These are phyloP conservation scores for Aspidapion aeneum DNA, from an alignment of 2,888 invertebrate genomes.

Conservation along the genomic window DNA sequence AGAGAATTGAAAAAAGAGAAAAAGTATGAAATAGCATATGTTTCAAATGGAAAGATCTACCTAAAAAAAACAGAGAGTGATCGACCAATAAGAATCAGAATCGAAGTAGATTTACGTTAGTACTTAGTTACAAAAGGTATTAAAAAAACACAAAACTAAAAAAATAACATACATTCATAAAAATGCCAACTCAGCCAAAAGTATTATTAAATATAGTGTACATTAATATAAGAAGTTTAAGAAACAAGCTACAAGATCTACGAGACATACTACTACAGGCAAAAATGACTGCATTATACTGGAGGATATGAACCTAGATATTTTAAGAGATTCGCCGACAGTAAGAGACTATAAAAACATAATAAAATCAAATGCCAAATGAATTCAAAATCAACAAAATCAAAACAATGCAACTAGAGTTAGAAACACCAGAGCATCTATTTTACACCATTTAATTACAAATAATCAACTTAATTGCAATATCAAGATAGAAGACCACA, in stretches of 20 bases:
- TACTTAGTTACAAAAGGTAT: too few species aligned
- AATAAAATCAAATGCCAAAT: neutral
- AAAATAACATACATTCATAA: neutral
- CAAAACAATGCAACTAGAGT: neutral
- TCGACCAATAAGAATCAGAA: neutral
- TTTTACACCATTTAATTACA: neutral
- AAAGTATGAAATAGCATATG: too few species aligned
- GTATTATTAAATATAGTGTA: neutral
- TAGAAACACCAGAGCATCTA: neutral
- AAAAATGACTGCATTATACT: slow-evolving; percentile 1
- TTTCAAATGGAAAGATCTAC: neutral
- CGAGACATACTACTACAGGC: neutral
- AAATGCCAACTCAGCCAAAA: too few species aligned
- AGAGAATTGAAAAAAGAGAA: too few species aligned
- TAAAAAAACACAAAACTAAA: too few species aligned
- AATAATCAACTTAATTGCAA: neutral
- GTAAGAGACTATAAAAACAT: neutral
- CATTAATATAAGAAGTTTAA: neutral
- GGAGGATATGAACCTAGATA: neutral
- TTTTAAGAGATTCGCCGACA: neutral
- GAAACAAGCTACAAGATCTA: neutral
- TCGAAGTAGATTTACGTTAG: neutral
- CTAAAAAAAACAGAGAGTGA: neutral
- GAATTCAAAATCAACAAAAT: neutral
- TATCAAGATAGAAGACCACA: neutral